Evolutionary conservation across 2,113 vertebrate species (phyloP).

Genomic region (Alethe castanea): DNA sequence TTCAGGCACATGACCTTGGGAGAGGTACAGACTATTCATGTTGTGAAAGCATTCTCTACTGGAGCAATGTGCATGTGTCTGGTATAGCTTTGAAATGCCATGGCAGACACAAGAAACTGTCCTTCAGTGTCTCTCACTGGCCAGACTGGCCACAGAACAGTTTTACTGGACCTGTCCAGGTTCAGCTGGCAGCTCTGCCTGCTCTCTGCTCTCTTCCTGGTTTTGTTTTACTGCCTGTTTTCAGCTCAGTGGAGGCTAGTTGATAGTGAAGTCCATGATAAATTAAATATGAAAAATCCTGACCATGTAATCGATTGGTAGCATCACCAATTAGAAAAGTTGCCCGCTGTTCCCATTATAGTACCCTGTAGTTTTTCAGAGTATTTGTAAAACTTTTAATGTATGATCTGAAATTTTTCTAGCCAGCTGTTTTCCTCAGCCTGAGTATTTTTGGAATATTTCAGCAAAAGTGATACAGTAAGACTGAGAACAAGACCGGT

Average conservation of each 20-base stretch:
- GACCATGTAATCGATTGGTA: not conserved
- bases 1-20: conserved; percentile 18
- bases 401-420: not conserved
- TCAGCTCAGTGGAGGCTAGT: not conserved
- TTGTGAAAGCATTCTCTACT: not conserved
- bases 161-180: not conserved
- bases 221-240: not conserved
- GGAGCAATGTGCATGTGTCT: not conserved
- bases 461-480: not conserved
- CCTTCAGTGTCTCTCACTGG: not conserved
- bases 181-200: not conserved
- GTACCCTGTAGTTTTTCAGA: not conserved
- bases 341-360: not conserved
- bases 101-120: not conserved
- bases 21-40: not conserved
- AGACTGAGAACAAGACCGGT: not conserved
- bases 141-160: not conserved
- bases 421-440: not conserved
- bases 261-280: not conserved
- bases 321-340: not conserved
- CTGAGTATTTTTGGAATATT: not conserved
- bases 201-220: not conserved
- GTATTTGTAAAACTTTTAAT: not conserved
- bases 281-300: not conserved
- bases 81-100: not conserved